These are phyloP conservation scores for Melanogrammus aeglefinus DNA, from an alignment of 2,797 vertebrate genomes.

Conservation along the genomic window DNA sequence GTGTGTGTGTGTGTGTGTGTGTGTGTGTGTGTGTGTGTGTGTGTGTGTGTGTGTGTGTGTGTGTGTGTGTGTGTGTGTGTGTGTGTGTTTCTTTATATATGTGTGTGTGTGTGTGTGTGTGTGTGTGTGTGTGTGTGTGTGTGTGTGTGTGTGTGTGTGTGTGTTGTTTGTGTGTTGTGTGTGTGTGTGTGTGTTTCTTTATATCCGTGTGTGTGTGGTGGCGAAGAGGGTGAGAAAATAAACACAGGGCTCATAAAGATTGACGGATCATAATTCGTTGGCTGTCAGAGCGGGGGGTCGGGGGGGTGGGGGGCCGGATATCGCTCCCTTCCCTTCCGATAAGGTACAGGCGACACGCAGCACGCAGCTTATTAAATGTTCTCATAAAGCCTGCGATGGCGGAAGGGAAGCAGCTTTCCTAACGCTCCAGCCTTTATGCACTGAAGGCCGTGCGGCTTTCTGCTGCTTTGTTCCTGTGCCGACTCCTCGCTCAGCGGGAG, in stretches of 20 bases:
- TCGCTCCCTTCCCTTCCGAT: constrained; percentile 55
- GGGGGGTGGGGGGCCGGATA: not conserved
- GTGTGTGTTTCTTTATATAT: constrained; percentile 13
- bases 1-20: constrained; percentile 17
- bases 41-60: constrained; percentile 17
- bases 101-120: constrained; percentile 5
- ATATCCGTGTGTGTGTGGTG: constrained; percentile 13
- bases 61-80: constrained; percentile 3
- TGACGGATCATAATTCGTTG: constrained; percentile 55
- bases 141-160: constrained; percentile 17
- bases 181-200: constrained; percentile 13
- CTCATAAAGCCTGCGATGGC: constrained; percentile 55
- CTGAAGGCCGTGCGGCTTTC: constrained; percentile 19
- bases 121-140: constrained; percentile 23
- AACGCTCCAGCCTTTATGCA: constrained; percentile 51
- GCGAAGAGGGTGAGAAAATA: constrained; percentile 35
- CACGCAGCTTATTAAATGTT: constrained; percentile 58
- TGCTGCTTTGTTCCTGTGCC: constrained; percentile 30
- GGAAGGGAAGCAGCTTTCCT: constrained; percentile 53
- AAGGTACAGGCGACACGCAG: constrained; percentile 54
- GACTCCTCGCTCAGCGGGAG: constrained; percentile 8
- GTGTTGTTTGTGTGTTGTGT: constrained; percentile 18
- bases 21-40: constrained; percentile 25
- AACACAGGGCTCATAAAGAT: constrained; percentile 48
- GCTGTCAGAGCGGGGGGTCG: constrained; percentile 55